Evolutionary conservation across 2,888 invertebrate genomes (phyloP).

Genomic region (Sminthurinus aureus): DNA sequence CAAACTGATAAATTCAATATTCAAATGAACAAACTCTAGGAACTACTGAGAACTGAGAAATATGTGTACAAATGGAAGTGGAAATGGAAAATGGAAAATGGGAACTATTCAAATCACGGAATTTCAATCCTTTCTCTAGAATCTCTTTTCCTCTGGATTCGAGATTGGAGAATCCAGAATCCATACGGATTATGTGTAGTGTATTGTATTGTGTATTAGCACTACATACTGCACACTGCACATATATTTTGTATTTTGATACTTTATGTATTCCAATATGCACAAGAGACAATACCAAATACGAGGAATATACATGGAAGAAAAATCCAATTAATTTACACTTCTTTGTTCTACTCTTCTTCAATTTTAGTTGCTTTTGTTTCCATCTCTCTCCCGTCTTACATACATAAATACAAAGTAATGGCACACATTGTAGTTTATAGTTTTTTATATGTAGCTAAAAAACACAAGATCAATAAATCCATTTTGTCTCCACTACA

Average conservation of each 20-base stretch:
- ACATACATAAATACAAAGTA: not conserved
- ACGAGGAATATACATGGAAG: not conserved
- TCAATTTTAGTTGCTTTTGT: not conserved
- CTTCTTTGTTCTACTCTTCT: not conserved
- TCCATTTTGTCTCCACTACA: not conserved
- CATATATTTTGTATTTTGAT: not conserved
- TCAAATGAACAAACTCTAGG: too few relatives aligned
- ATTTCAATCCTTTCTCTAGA: too few relatives aligned
- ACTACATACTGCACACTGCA: not conserved
- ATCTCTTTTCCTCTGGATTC: too few relatives aligned
- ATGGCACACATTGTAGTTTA: not conserved
- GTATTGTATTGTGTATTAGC: not conserved
- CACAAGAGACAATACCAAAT: not conserved
- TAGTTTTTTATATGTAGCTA: not conserved
- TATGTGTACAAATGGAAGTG: too few relatives aligned
- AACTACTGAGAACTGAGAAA: too few relatives aligned
- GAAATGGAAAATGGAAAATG: too few relatives aligned
- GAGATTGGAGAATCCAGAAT: too few relatives aligned
- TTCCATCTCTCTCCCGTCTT: not conserved
- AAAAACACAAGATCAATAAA: not conserved
- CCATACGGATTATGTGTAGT: not conserved
- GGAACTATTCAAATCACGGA: too few relatives aligned
- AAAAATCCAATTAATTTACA: slow-evolving; percentile 13
- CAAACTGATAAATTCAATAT: too few relatives aligned
- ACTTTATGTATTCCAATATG: not conserved